Base-by-base conservation (phyloP, 1,140 invertebrate genomes). In the Plutomurus gul region DNA sequence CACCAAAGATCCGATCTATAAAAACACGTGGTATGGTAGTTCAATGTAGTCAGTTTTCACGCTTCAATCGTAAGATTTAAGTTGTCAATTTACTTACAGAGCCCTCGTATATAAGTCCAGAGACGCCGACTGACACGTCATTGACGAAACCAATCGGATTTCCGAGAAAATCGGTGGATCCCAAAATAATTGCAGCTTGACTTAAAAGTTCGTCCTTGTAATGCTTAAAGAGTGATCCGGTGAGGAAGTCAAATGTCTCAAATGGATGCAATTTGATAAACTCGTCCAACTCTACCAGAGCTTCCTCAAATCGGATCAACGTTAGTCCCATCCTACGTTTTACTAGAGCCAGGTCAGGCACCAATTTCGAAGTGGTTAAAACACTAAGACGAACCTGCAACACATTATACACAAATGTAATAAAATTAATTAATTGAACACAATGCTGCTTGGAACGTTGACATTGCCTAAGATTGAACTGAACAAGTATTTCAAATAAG, bases 91-190 rank as follows among this genome's bases (percentile, higher is more conserved):
- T 8, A 43, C 47, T 78, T 79, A 84, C 78, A 92, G 78, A 82
- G 20, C 96, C 95, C 87, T 99, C 97, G 74, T 93, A 92, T 60
- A 99, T 91, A 13, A 99, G 88, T 16, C 95, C 95, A 7, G 93
- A 93, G 46, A 99, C 92, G 25, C 97, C 97, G 88, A 99, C 96
- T 33, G 95, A 93, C 18, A 99, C 92, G 87, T 99, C 97, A 84
- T 95, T 96, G 39, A 98, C 90, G 82, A 99, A 93, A 11, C 97
- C 98, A 37, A 98, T 86, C 11, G 98, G 97, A 89, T 98, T 99
- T 4, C 98, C 98, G 7, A 99, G 89, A 86, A 99, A 99, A 87
- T 99, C 97, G 30, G 98, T 94, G 0, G 97, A 96, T 0, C 96
- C 96, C 71, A 99, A 87, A 85, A 99, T 99, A 77, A 94, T 93